Conservation (phyloP, 1,140 invertebrate species). For the Trialeurodes vaporariorum region DNA sequence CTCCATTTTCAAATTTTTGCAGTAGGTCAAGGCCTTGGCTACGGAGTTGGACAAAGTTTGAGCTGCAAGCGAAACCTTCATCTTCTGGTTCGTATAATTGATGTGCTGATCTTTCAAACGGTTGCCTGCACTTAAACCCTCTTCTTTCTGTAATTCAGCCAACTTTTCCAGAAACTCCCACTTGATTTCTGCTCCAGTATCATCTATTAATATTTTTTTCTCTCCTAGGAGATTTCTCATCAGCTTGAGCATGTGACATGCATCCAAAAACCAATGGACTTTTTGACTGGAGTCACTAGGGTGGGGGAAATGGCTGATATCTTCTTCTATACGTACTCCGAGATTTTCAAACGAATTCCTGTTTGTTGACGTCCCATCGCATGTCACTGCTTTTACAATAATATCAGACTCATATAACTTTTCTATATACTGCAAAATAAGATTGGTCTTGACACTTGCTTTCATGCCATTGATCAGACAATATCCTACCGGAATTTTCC, state of each 20-base stretch:
- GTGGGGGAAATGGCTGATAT: too few relatives aligned
- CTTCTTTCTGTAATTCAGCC: constrained; percentile 22
- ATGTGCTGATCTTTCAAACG: constrained; percentile 28
- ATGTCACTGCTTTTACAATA: too few relatives aligned
- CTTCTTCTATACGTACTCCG: too few relatives aligned
- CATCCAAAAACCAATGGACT: too few relatives aligned
- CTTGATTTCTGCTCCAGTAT: constrained; percentile 20
- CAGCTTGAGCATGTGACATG: constrained; percentile 23
- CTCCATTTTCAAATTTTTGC: not conserved
- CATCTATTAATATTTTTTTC: constrained; percentile 16
- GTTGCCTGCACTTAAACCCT: constrained; percentile 26
- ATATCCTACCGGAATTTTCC: too few relatives aligned
- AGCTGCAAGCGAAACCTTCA: not conserved
- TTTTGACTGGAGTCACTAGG: too few relatives aligned
- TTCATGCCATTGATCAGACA: too few relatives aligned
- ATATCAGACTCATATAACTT: too few relatives aligned
- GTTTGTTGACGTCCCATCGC: too few relatives aligned
- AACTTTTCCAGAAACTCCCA: constrained; percentile 27
- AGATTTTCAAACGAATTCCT: too few relatives aligned
- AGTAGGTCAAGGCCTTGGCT: not conserved
- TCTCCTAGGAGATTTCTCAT: constrained; percentile 14
- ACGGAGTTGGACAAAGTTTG: not conserved
- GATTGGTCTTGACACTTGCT: too few relatives aligned
- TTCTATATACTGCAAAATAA: too few relatives aligned
- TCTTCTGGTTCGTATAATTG: constrained; percentile 21